Percentiles rank a stretch among this genome's conserved stretches.
These are phyloP conservation scores for Mesocricetus auratus DNA, from an alignment of 2,113 vertebrate genomes.

Conservation along the genomic window DNA sequence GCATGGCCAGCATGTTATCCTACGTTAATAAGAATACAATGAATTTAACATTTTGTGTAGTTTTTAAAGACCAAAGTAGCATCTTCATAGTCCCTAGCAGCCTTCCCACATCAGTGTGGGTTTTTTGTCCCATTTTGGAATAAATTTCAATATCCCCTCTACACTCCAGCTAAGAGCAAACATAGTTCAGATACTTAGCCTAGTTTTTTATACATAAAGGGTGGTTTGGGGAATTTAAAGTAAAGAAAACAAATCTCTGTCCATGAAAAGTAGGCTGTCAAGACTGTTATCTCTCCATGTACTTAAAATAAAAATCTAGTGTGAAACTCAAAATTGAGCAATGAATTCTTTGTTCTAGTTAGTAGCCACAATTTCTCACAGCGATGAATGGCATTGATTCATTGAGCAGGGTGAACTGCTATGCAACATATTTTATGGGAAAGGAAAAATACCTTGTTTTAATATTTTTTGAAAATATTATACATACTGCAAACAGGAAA, in stretches of 20 bases:
- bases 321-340: conserved; percentile 68
- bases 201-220: conserved; percentile 20
- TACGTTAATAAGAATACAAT: no score
- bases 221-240: conserved; percentile 43
- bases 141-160: not conserved
- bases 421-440: conserved; percentile 68
- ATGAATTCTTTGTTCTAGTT: conserved; percentile 74
- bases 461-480: conserved; percentile 79
- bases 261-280: conserved; percentile 66
- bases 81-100: not conserved
- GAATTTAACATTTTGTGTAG: not conserved
- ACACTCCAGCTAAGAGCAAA: not conserved
- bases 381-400: conserved; percentile 77
- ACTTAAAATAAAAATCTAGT: conserved; percentile 47
- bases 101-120: not conserved
- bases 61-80: not conserved
- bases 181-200: conserved; percentile 6
- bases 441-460: conserved; percentile 78
- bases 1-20: accelerated
- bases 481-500: conserved; percentile 58
- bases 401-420: conserved; percentile 53
- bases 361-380: conserved; percentile 69
- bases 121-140: not conserved
- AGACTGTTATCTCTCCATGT: conserved; percentile 65
- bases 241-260: conserved; percentile 49